Evolutionary conservation across 2,888 invertebrate species (phyloP), one percentile per base, ranked within the genome.

Genomic region (Meliscaeva auricollis): DNA sequence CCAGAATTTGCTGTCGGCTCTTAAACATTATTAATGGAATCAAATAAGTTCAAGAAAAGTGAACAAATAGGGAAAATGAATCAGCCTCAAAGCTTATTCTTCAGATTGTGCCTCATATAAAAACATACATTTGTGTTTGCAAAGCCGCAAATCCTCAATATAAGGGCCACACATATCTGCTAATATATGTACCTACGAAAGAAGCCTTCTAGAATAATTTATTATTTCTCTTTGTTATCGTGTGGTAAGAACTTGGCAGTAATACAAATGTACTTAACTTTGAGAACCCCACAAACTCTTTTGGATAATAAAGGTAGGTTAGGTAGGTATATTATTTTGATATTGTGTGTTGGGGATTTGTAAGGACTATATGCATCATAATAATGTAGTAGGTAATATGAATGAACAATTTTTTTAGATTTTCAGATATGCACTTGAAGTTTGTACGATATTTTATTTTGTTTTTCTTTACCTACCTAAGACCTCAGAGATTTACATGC

Each of bases 141-240:
- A 30, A 30, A 30, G 52, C 52, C 30, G 30, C 26, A 54, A 54
- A 54, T 54, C 52, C 52, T 8, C 6, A 30, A 15, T n/a, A 30
- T 26, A 54, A 30, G 30, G 15, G 30, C 30, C 15, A 8, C 52
- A n/a, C 13, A 22, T 26, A 54, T n/a, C n/a, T n/a, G 8, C 6
- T 46, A 3, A 48, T 48, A 20, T 48, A 20, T 26, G 3, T 26
- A 3, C 26, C 26, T 26, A 48, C 11, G 48, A 4, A 30, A 15
- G 52, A 15, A 30, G n/a, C 52, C 22, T 52, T 22, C 26, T 26
- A 26, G 52, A 52, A 52, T 52, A 52, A 52, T 52, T 52, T 52
- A 52, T 52, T n/a, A 22, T 26, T 52, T 26, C 26, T n/a, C 26
- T 11, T 20, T 22, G 22, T 50, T 13, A 22, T 20, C 20, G 11